Base-by-base conservation (phyloP, 2,113 vertebrate genomes). In the Saccopteryx bilineata region DNA sequence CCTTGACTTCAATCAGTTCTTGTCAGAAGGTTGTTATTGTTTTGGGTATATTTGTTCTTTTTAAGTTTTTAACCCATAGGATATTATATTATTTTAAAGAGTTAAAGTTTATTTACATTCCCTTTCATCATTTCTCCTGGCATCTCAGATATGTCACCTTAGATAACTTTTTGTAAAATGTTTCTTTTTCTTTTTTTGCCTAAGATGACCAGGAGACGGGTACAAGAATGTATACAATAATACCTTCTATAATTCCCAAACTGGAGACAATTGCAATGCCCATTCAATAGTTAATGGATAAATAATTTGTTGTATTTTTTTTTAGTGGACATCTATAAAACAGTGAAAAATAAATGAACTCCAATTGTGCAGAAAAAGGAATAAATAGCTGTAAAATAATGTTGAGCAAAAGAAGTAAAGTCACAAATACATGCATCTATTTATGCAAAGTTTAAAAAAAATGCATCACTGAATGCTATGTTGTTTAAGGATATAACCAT, bases 301-400 rank as follows among this genome's bases (percentile, higher is more conserved):
- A 89, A 82, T 14, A 78, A 83, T 65, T 83, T 74, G 9, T 68
- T 61, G 28, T 50, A 28, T 72, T 79, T 10, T 79, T 10, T 23
- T 79, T 87, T 63, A 46, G 7, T 81, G 78, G 72, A 68, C 87
- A 71, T 71, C 18, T 94, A 93, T 58, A 65, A 91, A 94, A 56
- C 24, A 21, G 28, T 84, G 26, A 96, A 90, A 95, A 95, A 83
- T 74, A 6, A 80, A 50, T 60, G 11, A 75, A 87, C 14, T 83
- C 9, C 18, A 74, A 23, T 8, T 56, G 2, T 85, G n/a, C n/a
- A 80, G 52, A 68, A 91, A 81, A 92, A 66, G 28, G 31, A 75
- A 58, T 71, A 61, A 87, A 93, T 74, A 31, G 80, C 92, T 76
- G 39, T 39, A 82, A 84, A 93, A 87, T 69, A 82, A 92, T 52